Evolutionary conservation across 2,113 vertebrate genomes (phyloP), one percentile per base, ranked within the genome.

Genomic region (Tamias sibiricus): DNA sequence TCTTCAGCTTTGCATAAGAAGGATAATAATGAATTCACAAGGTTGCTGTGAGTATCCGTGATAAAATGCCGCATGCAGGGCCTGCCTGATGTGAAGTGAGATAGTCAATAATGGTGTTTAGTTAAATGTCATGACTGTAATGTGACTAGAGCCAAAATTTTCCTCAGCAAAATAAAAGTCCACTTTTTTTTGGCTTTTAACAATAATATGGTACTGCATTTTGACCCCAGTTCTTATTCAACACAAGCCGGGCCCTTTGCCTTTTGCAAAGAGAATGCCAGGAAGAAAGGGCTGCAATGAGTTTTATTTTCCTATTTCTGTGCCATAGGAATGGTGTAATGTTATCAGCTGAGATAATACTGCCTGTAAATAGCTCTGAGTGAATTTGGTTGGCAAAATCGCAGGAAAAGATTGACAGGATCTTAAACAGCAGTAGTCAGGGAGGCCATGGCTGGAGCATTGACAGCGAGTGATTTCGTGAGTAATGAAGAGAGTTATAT

Each of bases 401-500:
- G 3, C 7, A 0, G 0, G 49, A 79, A 66, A 97, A 98, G 98
- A 99, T 93, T 98, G 98, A 98, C 98, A 98, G 98, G 98, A 96
- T 98, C 97, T 98, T 97, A 94, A 98, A 95, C 92, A 98, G 97
- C 87, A 96, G 97, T 97, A 98, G 98, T 47, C 97, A 98, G 97
- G 95, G 96, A 98, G 96, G 98, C 98, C 35, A 91, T 81, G 98
- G 98, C 95, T 97, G 81, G 62, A 74, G 89, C 96, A 98, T 98
- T 98, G 98, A 98, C 98, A 98, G 98, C 75, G 0, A 98, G 97
- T 96, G 98, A 98, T 97, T 98, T 97, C 96, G 96, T 91, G 96
- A 95, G 97, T 98, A 98, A 99, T 96, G 98, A 98, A 98, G 98
- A 95, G 95, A 94, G 95, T 97, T 97, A 96, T 82, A 94, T 97